These are phyloP conservation scores for Drosophila affinis DNA, from an alignment of 2,888 invertebrate genomes.

Conservation along the genomic window DNA sequence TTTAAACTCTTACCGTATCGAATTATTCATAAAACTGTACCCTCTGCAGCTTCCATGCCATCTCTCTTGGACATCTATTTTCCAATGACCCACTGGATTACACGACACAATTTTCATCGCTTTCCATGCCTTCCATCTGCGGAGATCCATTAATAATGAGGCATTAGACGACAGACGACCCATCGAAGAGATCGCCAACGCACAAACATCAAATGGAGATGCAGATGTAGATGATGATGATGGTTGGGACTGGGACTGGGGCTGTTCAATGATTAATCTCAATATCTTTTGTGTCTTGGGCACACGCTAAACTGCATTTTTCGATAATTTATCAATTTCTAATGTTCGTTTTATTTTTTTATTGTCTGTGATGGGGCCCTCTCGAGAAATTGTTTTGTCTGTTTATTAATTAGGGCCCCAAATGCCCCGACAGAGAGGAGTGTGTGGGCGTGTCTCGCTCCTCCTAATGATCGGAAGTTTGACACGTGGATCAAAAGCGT, in stretches of 20 bases:
- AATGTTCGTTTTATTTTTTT: conserved; percentile 15
- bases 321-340: conserved; percentile 71
- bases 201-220: conserved; percentile 23
- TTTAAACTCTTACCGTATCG: conserved; percentile 13
- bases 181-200: conserved; percentile 63
- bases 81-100: conserved; percentile 44
- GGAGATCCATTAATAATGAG: conserved; percentile 67
- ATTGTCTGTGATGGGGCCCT: conserved; percentile 29
- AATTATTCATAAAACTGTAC: conserved; percentile 25
- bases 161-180: conserved; percentile 52
- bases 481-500: conserved; percentile 60
- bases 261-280: conserved; percentile 68
- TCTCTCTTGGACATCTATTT: conserved; percentile 11
- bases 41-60: conserved; percentile 18
- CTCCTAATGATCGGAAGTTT: conserved; percentile 78
- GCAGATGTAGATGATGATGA: conserved; percentile 33
- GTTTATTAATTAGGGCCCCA: conserved; percentile 70
- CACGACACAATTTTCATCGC: conserved; percentile 53
- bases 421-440: conserved; percentile 43
- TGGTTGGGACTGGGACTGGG: neutral
- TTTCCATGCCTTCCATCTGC: conserved; percentile 55
- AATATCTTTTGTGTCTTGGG: conserved; percentile 68
- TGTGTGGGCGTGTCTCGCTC: conserved; percentile 48
- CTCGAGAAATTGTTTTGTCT: conserved; percentile 68
- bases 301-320: conserved; percentile 73